Evolutionary conservation across 2,888 invertebrate species (phyloP), one percentile per base, ranked within the genome.

Genomic region (Tipula lateralis): DNA sequence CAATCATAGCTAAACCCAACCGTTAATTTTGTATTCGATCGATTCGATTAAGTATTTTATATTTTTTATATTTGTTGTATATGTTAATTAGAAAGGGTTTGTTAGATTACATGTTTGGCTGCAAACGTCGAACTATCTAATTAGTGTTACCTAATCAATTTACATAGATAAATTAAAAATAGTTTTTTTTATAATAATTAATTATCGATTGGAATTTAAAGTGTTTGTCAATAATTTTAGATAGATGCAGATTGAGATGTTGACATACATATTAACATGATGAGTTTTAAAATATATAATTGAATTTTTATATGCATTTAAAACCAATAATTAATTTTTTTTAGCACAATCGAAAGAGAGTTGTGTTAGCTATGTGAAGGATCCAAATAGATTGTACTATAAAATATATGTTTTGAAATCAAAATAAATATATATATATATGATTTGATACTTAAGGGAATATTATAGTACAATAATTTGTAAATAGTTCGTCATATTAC

Each of bases 121-220:
- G 19, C 24, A 66, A 66, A 66, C 66, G 24, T 66, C 66, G 24
- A 66, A 66, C 66, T 66, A 66, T 66, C 66, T 66, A 66, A 66
- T 66, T 66, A 66, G 66, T 24, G 24, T 66, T 66, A 66, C 66
- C 24, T 66, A 66, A 66, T 66, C 66, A 66, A 66, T 66, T 66
- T 66, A 24, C 24, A 66, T 19, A 66, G 66, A 66, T 66, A 66
- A 66, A 66, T 66, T 66, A 24, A 9, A 24, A 66, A 24, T 24
- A 2, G 66, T 66, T 50, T 50, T 66, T 66, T 66, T 66, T 66
- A 66, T 66, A 66, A n/a, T 66, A 66, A 66, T 66, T 24, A 66
- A 66, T 66, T 66, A 24, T 66, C 66, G 66, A 66, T 66, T 66
- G 66, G 66, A 66, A 66, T 66, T 66, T 66, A 66, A 66, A 66